Base-by-base conservation (phyloP, 2,797 vertebrate genomes). In the Leuciscus waleckii region DNA sequence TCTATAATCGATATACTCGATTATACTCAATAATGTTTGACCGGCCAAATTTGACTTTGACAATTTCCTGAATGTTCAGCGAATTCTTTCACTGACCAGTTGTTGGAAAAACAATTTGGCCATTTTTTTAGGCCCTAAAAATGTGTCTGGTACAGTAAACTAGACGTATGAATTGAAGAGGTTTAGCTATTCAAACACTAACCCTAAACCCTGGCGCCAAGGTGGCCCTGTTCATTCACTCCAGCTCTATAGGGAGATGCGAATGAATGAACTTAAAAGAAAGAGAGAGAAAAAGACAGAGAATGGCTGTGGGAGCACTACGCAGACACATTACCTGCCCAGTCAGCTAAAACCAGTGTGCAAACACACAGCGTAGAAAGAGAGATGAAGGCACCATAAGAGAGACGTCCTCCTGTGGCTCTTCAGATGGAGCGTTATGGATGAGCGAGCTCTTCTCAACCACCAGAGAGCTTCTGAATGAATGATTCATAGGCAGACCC, bases 281-380 rank as follows among this genome's bases (percentile, higher is more conserved):
- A 46, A 75, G 2, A 26, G 32, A 67, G 43, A 54, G 16, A 39
- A 41, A 39, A 37, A 41, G 73, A 51, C 79, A 56, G 49, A 26
- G n/a, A 70, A 37, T 39, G 65, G 41, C 79, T 81, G 46, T n/a
- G 7, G 41, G 23, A 69, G 35, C 21, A 14, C 23, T 4, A 16
- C 4, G 8, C 26, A 83, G 11, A 74, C 81, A 61, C 46, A 51
- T 67, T 85, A 84, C 78, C 78, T 86, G 71, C 73, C 76, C 85
- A 51, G 58, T 84, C 85, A 88, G 74, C 68, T 74, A 69, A 88
- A 88, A 85, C 73, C 9, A 43, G 63, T 63, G 43, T 23, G 29
- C 73, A 65, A 49, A 73, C 61, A 35, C 21, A 32, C 51, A 78
- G 70, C 26, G 7, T 16, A 63, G 65, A 49, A 81, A 29, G 26